These are phyloP conservation scores for Etheostoma cragini DNA, from an alignment of 2,113 vertebrate genomes.

Conservation along the genomic window DNA sequence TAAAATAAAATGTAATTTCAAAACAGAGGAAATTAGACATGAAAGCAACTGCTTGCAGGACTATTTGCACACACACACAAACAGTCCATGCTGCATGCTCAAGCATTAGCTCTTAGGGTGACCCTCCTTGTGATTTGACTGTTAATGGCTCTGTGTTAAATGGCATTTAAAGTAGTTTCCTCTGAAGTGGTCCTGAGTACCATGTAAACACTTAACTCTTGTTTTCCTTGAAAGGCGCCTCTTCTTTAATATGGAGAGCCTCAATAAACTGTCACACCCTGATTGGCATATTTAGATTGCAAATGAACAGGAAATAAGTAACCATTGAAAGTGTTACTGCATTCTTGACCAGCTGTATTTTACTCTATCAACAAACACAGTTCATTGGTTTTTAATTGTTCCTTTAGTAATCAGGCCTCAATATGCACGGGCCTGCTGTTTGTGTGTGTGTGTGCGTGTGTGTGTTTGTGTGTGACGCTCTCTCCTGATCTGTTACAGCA, in stretches of 20 bases:
- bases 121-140: neutral
- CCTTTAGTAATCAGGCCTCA: slow-evolving; percentile 24
- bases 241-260: slow-evolving; percentile 55
- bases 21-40: neutral
- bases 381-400: slow-evolving; percentile 37
- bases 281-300: slow-evolving; percentile 51
- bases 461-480: slow-evolving; percentile 9
- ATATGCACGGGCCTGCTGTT: slow-evolving; percentile 18
- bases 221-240: slow-evolving; percentile 10
- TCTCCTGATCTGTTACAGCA: slow-evolving; percentile 63
- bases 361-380: neutral
- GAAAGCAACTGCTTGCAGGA: neutral
- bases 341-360: slow-evolving; percentile 11
- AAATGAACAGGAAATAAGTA: slow-evolving; percentile 38
- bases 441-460: neutral
- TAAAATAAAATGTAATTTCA: neutral
- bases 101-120: neutral
- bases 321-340: neutral
- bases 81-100: neutral
- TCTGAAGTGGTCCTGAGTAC: slow-evolving; percentile 16
- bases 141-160: neutral
- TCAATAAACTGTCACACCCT: slow-evolving; percentile 27
- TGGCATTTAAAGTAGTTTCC: slow-evolving; percentile 5
- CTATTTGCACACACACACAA: neutral
- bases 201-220: slow-evolving; percentile 51